A percentile compares a stretch with the other conserved stretches of the same genome.
Conservation (phyloP, 2,113 vertebrate species). For the Prietella phreatophila region DNA sequence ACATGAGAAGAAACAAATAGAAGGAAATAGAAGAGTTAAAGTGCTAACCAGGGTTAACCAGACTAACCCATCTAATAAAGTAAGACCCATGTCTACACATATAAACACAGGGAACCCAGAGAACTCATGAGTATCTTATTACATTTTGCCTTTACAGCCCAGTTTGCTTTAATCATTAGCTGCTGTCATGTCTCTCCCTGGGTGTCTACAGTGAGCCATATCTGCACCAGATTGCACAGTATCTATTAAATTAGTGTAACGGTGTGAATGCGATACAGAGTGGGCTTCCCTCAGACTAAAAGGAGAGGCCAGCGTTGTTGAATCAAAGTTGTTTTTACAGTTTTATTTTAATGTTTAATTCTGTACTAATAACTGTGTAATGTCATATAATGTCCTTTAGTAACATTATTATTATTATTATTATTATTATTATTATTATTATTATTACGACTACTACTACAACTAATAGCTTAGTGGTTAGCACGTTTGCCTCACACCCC, state of each 20-base stretch:
- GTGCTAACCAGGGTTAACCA: neutral
- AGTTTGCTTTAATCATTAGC: slow-evolving; percentile 32
- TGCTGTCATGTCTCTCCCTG: slow-evolving; percentile 10
- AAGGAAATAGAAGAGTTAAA: neutral
- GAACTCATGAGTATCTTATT: slow-evolving; percentile 2
- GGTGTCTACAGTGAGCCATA: slow-evolving; percentile 8
- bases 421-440: too few relatives aligned
- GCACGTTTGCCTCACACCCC: too few relatives aligned
- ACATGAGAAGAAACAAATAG: neutral
- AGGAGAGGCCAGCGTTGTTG: slow-evolving; percentile 14
- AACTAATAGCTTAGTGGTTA: too few relatives aligned
- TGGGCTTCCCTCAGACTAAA: slow-evolving; percentile 24
- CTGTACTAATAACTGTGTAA: neutral
- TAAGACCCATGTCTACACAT: neutral
- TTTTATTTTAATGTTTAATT: neutral
- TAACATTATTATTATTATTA: neutral
- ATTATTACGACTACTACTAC: too few relatives aligned
- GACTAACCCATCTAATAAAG: neutral
- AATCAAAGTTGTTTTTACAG: neutral
- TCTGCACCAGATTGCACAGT: slow-evolving; percentile 11
- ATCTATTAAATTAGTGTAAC: slow-evolving; percentile 27
- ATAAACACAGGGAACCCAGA: neutral
- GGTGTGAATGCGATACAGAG: slow-evolving; percentile 19
- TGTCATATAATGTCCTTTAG: neutral
- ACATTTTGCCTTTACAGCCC: slow-evolving; percentile 1